Conservation (phyloP, 2,113 vertebrate genomes). For the Peromyscus californicus region DNA sequence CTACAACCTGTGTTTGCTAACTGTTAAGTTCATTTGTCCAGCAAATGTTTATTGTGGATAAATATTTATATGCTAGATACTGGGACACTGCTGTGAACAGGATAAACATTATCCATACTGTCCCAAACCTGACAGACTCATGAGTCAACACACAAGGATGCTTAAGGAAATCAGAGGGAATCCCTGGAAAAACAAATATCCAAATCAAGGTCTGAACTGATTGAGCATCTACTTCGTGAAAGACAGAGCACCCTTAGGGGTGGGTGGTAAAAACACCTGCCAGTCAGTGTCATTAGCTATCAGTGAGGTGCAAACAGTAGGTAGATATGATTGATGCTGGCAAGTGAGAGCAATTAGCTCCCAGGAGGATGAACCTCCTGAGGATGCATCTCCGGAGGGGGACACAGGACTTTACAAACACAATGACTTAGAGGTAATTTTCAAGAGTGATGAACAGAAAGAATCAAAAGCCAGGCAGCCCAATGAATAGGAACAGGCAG, state of each 20-base stretch:
- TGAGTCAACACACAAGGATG: background rate
- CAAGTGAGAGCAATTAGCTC: background rate
- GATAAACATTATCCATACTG: background rate
- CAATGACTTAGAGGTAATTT: background rate
- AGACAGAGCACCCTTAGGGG: background rate
- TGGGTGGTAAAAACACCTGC: background rate
- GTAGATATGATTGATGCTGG: background rate
- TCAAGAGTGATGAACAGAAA: background rate
- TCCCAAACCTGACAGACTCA: background rate
- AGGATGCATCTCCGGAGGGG: background rate
- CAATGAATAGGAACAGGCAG: background rate
- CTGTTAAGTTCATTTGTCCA: slow-evolving; percentile 31
- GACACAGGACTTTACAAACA: background rate
- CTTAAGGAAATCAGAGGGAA: background rate
- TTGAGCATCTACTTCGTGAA: background rate
- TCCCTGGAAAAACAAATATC: background rate
- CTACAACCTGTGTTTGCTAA: background rate
- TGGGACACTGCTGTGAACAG: background rate
- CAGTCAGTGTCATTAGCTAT: background rate
- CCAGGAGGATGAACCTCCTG: background rate
- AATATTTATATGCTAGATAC: background rate
- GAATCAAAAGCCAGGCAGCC: background rate
- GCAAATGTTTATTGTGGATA: slow-evolving; percentile 30
- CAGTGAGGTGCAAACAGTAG: background rate
- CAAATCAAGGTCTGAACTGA: background rate